phyloP scores from a whole-genome alignment of 2,888 invertebrate genomes.

The Thyatira batis region DNA sequence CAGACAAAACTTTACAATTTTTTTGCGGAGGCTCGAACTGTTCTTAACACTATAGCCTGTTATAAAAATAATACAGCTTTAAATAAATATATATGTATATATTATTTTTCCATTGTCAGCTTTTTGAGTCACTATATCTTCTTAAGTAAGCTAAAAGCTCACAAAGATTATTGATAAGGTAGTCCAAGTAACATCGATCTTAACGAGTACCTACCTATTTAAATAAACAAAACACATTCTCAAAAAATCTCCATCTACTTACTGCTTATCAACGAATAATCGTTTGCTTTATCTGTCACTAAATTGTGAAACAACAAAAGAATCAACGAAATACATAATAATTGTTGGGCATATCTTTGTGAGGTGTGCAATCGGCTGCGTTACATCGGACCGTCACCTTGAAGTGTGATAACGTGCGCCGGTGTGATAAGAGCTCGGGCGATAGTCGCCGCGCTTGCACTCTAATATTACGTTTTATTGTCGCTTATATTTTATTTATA shows the following conservation, averaged over 20 bases:
- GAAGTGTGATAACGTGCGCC: slow-evolving; percentile 67
- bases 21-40: neutral
- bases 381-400: slow-evolving; percentile 76
- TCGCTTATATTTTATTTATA: neutral
- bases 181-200: neutral
- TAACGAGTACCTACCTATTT: neutral
- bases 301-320: slow-evolving; percentile 32
- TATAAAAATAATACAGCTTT: too few relatives aligned
- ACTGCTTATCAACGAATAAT: neutral
- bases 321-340: slow-evolving; percentile 43
- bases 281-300: slow-evolving; percentile 1
- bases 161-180: too few relatives aligned
- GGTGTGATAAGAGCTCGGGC: slow-evolving; percentile 56
- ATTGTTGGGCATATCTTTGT: slow-evolving; percentile 49
- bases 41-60: too few relatives aligned
- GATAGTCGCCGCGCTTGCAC: slow-evolving; percentile 27
- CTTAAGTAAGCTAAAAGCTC: neutral
- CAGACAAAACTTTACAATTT: slow-evolving; percentile 11
- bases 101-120: too few relatives aligned
- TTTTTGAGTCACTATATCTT: too few relatives aligned
- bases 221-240: neutral
- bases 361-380: slow-evolving; percentile 58
- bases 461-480: neutral
- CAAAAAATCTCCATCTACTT: neutral
- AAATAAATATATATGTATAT: too few relatives aligned